Conservation (phyloP, 2,113 vertebrate genomes). For the Ascaphus truei region DNA sequence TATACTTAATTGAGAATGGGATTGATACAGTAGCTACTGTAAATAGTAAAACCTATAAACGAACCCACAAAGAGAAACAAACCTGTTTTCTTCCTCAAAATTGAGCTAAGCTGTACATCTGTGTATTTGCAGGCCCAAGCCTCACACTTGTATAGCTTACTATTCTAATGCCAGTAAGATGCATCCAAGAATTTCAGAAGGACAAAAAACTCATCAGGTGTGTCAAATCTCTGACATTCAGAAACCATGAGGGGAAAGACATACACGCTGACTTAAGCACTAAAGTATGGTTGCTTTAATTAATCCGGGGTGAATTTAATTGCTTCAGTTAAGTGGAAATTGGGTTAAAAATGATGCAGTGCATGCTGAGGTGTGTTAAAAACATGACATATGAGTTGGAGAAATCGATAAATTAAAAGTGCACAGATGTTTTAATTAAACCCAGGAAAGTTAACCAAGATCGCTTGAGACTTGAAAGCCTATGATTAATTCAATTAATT, state of each 20-base stretch:
- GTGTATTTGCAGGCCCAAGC: too few species aligned
- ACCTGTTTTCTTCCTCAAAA: too few species aligned
- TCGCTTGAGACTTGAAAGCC: constrained; percentile 77
- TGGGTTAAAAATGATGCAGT: constrained; percentile 79
- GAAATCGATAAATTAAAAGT: constrained; percentile 83
- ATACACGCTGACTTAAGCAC: constrained; percentile 73
- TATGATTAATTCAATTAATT: constrained; percentile 84
- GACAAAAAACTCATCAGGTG: constrained; percentile 76
- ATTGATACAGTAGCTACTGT: too few species aligned
- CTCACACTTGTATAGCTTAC: constrained; percentile 42
- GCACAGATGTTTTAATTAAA: constrained; percentile 87
- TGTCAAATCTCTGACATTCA: constrained; percentile 76
- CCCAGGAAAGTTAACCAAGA: constrained; percentile 75
- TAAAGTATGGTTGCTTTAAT: constrained; percentile 78
- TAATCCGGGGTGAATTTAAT: constrained; percentile 83
- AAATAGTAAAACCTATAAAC: too few species aligned
- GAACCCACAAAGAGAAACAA: too few species aligned
- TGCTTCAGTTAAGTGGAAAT: constrained; percentile 83
- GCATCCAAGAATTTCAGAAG: constrained; percentile 65
- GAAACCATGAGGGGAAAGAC: constrained; percentile 69
- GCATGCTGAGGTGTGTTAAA: constrained; percentile 80
- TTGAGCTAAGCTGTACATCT: too few species aligned
- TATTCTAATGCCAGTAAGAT: constrained; percentile 51
- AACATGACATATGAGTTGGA: constrained; percentile 80
- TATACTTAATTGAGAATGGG: too few species aligned